Conservation (phyloP, 2,888 invertebrate genomes). For the Aphidoletes aphidimyza region DNA sequence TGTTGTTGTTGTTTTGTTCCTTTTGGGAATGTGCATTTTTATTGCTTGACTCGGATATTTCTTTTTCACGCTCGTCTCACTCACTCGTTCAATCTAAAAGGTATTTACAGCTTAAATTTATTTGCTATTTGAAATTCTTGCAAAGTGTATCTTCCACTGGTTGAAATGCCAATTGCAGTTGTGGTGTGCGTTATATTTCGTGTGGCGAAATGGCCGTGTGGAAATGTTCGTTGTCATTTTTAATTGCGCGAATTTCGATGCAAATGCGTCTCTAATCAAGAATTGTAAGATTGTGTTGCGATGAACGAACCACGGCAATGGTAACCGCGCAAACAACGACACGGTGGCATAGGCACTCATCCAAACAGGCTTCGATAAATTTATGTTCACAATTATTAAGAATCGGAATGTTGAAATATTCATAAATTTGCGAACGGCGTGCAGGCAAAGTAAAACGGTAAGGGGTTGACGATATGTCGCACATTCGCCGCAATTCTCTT, state of each 20-base stretch:
- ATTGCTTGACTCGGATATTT: background rate
- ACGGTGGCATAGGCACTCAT: constrained; percentile 39
- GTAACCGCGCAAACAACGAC: background rate
- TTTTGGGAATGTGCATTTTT: constrained; percentile 40
- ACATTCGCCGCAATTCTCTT: background rate
- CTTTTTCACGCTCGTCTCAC: background rate
- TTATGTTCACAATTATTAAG: constrained; percentile 53
- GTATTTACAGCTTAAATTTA: constrained; percentile 40
- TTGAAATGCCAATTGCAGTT: background rate
- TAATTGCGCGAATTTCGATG: constrained; percentile 45
- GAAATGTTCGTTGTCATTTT: constrained; percentile 45
- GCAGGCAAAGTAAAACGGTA: constrained; percentile 34
- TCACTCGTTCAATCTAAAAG: background rate
- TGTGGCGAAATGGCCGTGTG: background rate
- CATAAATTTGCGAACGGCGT: constrained; percentile 24
- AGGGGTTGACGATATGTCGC: constrained; percentile 52
- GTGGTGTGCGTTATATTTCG: too few species aligned
- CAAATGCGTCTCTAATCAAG: constrained; percentile 38
- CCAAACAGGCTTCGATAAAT: constrained; percentile 39
- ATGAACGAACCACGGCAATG: background rate
- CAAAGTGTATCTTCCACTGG: constrained; percentile 19
- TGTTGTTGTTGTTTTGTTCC: too few species aligned
- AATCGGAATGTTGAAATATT: constrained; percentile 54
- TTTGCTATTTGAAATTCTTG: constrained; percentile 31
- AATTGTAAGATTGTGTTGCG: constrained; percentile 15